phyloP scores from a whole-genome alignment of 2,113 vertebrate species.

The Halichoerus grypus region DNA sequence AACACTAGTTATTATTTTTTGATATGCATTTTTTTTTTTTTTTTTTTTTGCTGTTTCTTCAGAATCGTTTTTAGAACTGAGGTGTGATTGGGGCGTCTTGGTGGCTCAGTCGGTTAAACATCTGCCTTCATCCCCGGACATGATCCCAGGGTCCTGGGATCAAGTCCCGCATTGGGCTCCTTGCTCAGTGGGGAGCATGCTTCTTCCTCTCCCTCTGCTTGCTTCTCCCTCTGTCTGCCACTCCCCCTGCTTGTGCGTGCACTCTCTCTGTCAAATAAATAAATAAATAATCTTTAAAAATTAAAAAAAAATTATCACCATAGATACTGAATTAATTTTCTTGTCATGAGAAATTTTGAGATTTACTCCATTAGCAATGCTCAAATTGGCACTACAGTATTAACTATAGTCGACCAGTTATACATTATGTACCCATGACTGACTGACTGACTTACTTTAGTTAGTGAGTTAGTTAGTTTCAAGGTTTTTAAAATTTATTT shows the following conservation, averaged over 20 bases:
- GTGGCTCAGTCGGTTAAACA: not conserved
- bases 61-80: not conserved
- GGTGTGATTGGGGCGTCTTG: not conserved
- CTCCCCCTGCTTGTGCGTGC: too few species aligned
- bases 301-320: not conserved
- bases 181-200: not conserved
- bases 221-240: too few species aligned
- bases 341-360: not conserved
- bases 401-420: not conserved
- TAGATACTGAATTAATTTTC: not conserved
- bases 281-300: too few species aligned
- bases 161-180: not conserved
- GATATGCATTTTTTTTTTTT: not conserved
- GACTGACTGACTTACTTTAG: not conserved
- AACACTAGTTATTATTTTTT: not conserved
- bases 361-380: not conserved
- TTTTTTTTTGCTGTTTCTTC: not conserved
- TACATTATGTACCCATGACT: not conserved
- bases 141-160: not conserved
- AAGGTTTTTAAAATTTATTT: not conserved
- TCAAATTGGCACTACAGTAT: not conserved
- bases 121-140: not conserved
- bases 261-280: too few species aligned
- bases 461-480: not conserved
- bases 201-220: not conserved